phyloP scores from a whole-genome alignment of 2,797 vertebrate species.

The Urosaurus nigricauda region DNA sequence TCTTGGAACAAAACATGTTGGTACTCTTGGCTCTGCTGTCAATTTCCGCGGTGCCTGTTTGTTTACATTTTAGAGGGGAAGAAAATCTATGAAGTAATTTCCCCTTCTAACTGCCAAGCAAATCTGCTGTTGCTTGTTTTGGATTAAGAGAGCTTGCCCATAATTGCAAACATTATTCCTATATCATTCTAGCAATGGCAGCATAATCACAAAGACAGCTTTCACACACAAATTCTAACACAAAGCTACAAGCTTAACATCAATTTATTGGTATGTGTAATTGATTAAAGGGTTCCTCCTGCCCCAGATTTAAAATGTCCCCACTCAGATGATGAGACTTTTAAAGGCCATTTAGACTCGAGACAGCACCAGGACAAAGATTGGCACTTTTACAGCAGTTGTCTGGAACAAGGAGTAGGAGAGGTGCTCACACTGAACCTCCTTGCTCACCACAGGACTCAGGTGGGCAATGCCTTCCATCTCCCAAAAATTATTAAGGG shows the following conservation, averaged over 20 bases:
- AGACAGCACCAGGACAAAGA: too few relatives aligned
- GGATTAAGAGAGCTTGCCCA: neutral
- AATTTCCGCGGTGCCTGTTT: neutral
- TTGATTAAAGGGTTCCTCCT: neutral
- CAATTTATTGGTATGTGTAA: neutral
- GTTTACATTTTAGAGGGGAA: neutral
- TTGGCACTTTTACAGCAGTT: neutral
- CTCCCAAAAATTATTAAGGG: too few relatives aligned
- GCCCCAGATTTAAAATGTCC: neutral
- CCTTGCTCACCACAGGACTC: neutral
- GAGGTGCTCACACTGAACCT: neutral
- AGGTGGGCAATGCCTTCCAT: neutral
- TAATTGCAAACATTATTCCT: conserved; percentile 4
- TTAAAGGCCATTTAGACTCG: neutral
- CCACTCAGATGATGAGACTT: neutral
- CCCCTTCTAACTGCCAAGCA: neutral
- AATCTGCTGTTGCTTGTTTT: neutral
- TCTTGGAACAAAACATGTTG: conserved; percentile 12
- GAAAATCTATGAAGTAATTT: neutral
- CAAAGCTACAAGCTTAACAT: neutral
- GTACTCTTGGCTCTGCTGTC: neutral
- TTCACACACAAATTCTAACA: neutral
- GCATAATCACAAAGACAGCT: neutral
- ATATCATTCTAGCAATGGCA: too few relatives aligned
- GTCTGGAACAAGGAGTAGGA: neutral